Percentiles rank a stretch among this genome's conserved stretches.
phyloP scores from a whole-genome alignment of 2,888 invertebrate species.

The Tachina fera region DNA sequence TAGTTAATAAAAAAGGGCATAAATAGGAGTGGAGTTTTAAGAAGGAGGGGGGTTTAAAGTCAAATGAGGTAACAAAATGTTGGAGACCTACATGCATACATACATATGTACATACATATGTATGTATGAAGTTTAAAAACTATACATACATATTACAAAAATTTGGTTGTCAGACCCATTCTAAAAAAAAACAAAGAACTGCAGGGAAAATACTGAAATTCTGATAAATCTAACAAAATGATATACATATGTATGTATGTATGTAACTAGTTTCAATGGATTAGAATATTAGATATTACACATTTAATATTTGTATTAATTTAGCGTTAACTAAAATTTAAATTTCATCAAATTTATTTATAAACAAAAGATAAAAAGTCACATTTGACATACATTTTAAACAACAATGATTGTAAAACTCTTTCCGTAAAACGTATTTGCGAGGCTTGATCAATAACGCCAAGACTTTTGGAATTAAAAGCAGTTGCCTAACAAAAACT shows the following conservation, averaged over 20 bases:
- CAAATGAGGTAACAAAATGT: slow-evolving; percentile 21
- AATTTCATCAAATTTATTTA: no score
- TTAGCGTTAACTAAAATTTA: no score
- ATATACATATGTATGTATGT: neutral
- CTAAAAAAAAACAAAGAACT: neutral
- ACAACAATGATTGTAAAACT: no score
- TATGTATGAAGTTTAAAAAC: neutral
- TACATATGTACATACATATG: no score
- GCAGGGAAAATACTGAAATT: neutral
- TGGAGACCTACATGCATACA: neutral
- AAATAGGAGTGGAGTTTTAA: neutral
- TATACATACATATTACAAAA: neutral
- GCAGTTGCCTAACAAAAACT: no score
- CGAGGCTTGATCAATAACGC: no score
- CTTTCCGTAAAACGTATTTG: no score
- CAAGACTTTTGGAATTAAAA: no score
- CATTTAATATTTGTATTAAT: neutral
- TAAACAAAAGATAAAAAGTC: no score
- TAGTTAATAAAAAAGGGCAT: neutral
- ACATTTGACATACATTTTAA: no score
- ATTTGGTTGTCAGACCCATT: neutral
- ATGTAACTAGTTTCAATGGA: neutral
- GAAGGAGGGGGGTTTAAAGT: neutral
- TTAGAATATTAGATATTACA: neutral
- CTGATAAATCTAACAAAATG: neutral